Conservation (phyloP, 2,797 vertebrate species). For the Pangasius macronema region DNA sequence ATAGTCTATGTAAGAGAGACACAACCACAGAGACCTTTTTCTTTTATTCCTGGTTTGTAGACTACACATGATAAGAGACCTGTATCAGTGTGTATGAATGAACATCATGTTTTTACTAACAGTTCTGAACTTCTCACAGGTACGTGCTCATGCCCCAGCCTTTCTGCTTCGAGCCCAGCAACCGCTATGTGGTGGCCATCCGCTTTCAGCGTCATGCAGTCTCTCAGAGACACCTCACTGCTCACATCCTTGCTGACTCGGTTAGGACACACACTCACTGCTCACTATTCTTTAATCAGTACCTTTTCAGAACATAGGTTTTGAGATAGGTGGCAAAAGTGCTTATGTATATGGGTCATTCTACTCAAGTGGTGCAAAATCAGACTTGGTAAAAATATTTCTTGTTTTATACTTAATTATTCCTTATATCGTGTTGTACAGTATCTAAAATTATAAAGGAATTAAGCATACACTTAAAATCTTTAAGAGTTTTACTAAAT, state of each 20-base stretch:
- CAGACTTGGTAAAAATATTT: background rate
- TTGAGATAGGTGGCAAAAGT: background rate
- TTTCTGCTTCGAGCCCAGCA: conserved; percentile 87
- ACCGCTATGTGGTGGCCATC: conserved; percentile 77
- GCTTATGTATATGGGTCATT: background rate
- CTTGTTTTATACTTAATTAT: background rate
- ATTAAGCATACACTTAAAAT: background rate
- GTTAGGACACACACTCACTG: conserved; percentile 65
- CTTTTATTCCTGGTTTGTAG: background rate
- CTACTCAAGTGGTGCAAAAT: background rate
- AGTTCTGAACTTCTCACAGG: conserved; percentile 59
- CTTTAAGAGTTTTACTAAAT: background rate
- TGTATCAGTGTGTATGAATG: background rate
- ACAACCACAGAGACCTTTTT: background rate
- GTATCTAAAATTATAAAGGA: background rate
- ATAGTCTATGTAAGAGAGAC: background rate
- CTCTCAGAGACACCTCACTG: conserved; percentile 72
- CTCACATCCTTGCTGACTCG: conserved; percentile 85
- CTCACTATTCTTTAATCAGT: background rate
- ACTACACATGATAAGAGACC: conserved; percentile 5
- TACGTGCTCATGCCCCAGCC: conserved; percentile 81
- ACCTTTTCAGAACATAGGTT: background rate
- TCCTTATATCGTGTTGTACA: background rate
- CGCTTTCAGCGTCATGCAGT: conserved; percentile 80
- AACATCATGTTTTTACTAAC: conserved; percentile 3